Percentiles rank a stretch among this genome's conserved stretches.
Conservation (phyloP, 2,888 invertebrate genomes). For the Chrysotoxum bicinctum region DNA sequence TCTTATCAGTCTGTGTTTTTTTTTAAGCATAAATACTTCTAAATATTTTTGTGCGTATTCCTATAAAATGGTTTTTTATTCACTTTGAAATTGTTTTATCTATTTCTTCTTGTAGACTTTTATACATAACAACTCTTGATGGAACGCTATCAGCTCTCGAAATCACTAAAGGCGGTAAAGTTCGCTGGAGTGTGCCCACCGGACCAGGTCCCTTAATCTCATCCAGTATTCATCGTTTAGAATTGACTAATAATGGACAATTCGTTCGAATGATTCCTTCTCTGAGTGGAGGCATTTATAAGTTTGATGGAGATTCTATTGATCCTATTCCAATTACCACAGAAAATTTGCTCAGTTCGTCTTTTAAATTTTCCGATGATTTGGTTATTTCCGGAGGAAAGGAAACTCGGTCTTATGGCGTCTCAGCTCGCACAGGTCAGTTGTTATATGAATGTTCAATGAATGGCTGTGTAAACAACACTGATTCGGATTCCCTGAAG, state of each 20-base stretch:
- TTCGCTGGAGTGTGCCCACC: slow-evolving; percentile 91
- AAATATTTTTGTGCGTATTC: background rate
- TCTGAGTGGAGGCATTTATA: slow-evolving; percentile 94
- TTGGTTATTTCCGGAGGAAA: slow-evolving; percentile 94
- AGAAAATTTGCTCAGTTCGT: slow-evolving; percentile 92
- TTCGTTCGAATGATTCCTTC: slow-evolving; percentile 96
- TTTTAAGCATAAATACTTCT: background rate
- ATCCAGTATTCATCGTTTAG: slow-evolving; percentile 93
- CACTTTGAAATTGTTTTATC: background rate
- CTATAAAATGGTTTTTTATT: background rate
- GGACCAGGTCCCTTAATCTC: slow-evolving; percentile 90
- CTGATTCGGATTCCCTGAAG: slow-evolving; percentile 82
- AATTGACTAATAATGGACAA: slow-evolving; percentile 92
- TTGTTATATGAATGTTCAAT: slow-evolving; percentile 90
- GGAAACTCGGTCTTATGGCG: slow-evolving; percentile 92
- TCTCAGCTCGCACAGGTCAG: slow-evolving; percentile 88
- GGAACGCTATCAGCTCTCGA: slow-evolving; percentile 93
- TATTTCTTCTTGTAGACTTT: slow-evolving; percentile 83
- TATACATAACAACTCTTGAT: slow-evolving; percentile 95
- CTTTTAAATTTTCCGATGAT: slow-evolving; percentile 93
- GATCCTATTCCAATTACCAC: slow-evolving; percentile 94
- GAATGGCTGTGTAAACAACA: slow-evolving; percentile 87
- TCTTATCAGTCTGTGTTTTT: slow-evolving; percentile 6
- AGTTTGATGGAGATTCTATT: slow-evolving; percentile 93
- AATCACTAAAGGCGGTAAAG: slow-evolving; percentile 85